Evolutionary conservation across 2,888 invertebrate species (phyloP), one percentile per base, ranked within the genome.

Genomic region (Protonemura montana): DNA sequence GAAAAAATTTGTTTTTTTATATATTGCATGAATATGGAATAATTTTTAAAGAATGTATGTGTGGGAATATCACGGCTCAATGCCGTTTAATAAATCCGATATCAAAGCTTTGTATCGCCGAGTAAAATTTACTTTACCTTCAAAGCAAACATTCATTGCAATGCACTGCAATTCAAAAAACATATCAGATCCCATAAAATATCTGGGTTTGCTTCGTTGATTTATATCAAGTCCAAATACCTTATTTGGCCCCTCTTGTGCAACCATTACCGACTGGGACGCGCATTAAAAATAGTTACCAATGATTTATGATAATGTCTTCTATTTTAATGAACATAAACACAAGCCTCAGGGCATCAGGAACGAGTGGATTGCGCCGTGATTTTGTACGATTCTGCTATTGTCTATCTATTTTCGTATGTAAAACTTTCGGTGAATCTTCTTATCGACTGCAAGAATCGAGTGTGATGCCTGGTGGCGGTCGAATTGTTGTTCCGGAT

Each of bases 381-480:
- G 59, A 59, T 59, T 59, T 10, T 1, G 16, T 59, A 59, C 21
- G 13, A 59, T 59, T 59, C 59, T 21, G 59, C 59, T 59, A 59
- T 59, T 59, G 59, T 59, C 59, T 59, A 13, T 59, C 59, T 59
- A 59, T 59, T 59, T 59, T 2, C 21, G 59, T 59, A 59, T 59
- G 59, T 59, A 59, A 59, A 59, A 59, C 59, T 59, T 59, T 59
- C 59, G 59, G 59, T 59, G 59, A 13, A 59, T 59, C 59, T 59
- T 10, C 35, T 10, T 59, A 59, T 21, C 59, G 59, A 59, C 1
- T 2, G 59, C 13, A 59, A 2, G 16, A 2, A 59, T 59, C 59
- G 59, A 21, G 35, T 35, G 35, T 21, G 59, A 59, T 59, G 59
- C 59, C 59, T 13, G 16, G 59, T 59, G 59, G 59, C 59, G 59